Conservation (phyloP, 2,888 invertebrate genomes). For the Netelia fuscicornis region DNA sequence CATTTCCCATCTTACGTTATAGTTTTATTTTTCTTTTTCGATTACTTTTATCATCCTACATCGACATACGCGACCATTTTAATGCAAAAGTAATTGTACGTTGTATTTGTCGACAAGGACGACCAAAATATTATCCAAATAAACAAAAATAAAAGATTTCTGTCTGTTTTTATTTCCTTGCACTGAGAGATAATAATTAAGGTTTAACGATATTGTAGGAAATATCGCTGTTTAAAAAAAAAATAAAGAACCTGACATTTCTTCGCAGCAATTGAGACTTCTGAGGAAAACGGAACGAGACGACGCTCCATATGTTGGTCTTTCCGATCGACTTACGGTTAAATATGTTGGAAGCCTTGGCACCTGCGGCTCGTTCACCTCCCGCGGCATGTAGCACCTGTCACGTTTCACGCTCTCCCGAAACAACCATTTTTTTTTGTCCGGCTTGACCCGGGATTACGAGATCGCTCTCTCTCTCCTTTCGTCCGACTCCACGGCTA, state of each 20-base stretch:
- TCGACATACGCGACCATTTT: background rate
- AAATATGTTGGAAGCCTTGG: slow-evolving; percentile 70
- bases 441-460: slow-evolving; percentile 79
- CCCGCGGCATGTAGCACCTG: slow-evolving; percentile 81
- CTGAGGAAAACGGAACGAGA: background rate
- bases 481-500: slow-evolving; percentile 4
- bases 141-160: no score
- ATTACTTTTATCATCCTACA: background rate
- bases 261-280: background rate
- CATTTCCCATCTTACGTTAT: slow-evolving; percentile 8
- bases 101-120: no score
- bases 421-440: slow-evolving; percentile 80
- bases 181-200: no score
- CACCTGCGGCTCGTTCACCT: slow-evolving; percentile 80
- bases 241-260: background rate
- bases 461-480: slow-evolving; percentile 59
- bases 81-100: no score
- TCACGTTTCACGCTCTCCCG: slow-evolving; percentile 84
- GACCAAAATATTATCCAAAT: no score
- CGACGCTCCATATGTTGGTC: background rate
- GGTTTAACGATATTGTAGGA: no score
- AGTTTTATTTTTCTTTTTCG: slow-evolving; percentile 6
- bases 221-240: background rate
- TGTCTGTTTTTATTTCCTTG: no score
- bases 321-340: slow-evolving; percentile 8